phyloP scores from a whole-genome alignment of 2,113 vertebrate species.

The Gymnorhina tibicen region DNA sequence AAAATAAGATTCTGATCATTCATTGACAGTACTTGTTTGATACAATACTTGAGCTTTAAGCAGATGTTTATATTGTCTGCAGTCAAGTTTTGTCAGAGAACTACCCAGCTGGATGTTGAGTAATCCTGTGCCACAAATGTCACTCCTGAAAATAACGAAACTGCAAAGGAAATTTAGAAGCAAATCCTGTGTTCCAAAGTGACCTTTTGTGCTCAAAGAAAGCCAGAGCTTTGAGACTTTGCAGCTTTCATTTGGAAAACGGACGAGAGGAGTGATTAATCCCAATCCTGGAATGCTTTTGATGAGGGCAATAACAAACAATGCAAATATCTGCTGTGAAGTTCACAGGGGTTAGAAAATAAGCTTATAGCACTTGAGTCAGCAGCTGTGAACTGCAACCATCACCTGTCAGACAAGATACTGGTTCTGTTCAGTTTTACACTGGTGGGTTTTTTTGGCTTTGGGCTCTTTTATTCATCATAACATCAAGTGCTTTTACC shows the following conservation, averaged over 20 bases:
- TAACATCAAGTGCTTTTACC: neutral
- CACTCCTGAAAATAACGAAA: neutral
- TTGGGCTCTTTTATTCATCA: neutral
- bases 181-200: neutral
- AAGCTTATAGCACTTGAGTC: conserved; percentile 64
- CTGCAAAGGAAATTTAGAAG: neutral
- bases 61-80: conserved; percentile 71
- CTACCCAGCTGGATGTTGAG: neutral
- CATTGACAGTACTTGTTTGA: conserved; percentile 70
- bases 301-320: conserved; percentile 39
- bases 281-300: neutral
- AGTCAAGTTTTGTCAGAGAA: conserved; percentile 5
- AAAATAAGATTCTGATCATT: conserved; percentile 69
- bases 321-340: conserved; percentile 74
- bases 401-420: neutral
- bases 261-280: conserved; percentile 4
- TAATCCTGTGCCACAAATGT: neutral
- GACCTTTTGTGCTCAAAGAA: neutral
- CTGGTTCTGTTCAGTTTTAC: conserved; percentile 24
- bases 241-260: conserved; percentile 40
- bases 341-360: conserved; percentile 69
- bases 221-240: conserved; percentile 13
- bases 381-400: neutral
- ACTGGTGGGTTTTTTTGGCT: neutral
- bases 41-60: conserved; percentile 64